A percentile compares a stretch with the other conserved stretches of the same genome.
These are phyloP conservation scores for Antechinus stuartii DNA, from an alignment of 2,113 vertebrate species.

Conservation along the genomic window DNA sequence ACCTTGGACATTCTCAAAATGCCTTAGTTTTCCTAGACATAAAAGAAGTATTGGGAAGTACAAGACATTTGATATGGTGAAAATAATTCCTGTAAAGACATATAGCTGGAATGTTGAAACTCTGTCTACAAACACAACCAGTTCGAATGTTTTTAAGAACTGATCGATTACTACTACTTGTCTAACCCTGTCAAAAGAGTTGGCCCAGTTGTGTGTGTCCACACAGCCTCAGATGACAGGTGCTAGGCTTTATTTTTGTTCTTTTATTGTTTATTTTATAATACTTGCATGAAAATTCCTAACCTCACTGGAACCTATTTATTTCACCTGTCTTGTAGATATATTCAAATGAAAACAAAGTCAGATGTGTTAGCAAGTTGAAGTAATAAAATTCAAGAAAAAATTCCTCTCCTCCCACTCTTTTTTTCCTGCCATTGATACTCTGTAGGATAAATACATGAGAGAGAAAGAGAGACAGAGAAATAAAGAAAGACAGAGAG, in stretches of 20 bases:
- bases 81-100: constrained; percentile 22
- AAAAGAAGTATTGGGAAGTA: not conserved
- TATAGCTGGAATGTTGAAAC: constrained; percentile 4
- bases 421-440: not conserved
- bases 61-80: not conserved
- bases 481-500: not conserved
- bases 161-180: constrained; percentile 62
- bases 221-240: constrained; percentile 60
- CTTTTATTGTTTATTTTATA: constrained; percentile 46
- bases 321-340: constrained; percentile 57
- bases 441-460: not conserved
- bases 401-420: not conserved
- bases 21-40: not conserved
- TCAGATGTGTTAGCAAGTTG: constrained; percentile 48
- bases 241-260: constrained; percentile 64
- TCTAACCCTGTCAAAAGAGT: constrained; percentile 66
- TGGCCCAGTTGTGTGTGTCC: constrained; percentile 48
- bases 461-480: not conserved
- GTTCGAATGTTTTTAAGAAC: constrained; percentile 55
- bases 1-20: constrained; percentile 15
- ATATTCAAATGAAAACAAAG: constrained; percentile 60
- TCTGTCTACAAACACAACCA: constrained; percentile 43
- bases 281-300: constrained; percentile 63
- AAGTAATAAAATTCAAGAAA: constrained; percentile 47
- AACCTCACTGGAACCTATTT: constrained; percentile 66